Evolutionary conservation across 2,888 invertebrate genomes (phyloP), one percentile per base, ranked within the genome.

Genomic region (Phengaris alcon): DNA sequence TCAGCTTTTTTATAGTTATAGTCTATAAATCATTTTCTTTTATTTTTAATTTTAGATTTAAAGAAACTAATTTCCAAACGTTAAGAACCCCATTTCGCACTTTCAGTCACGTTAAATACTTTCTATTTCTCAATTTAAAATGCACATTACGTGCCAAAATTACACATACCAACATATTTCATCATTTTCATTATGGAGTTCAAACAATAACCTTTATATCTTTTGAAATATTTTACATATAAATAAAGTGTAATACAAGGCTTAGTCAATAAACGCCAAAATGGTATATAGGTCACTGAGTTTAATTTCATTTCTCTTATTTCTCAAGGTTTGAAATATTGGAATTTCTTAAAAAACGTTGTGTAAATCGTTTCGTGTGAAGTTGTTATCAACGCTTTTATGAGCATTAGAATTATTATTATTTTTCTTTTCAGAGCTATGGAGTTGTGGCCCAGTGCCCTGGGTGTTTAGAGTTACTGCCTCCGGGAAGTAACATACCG

Each of bases 201-300:
- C 85, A 75, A 82, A 81, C 12, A 72, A 12, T 87, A 83, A 86
- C 84, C 83, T 80, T 84, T 76, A 83, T 82, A 77, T 77, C 79
- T 90, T 90, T 89, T 86, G 89, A 85, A 90, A 90, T 81, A 78
- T 76, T 77, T 80, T 81, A 82, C 87, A 86, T 90, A 90, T 88
- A 90, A 85, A 86, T 81, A 81, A 82, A 80, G 80, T 81, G 79
- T 78, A 78, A 76, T 80, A 80, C 77, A 75, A 77, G 79, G 78
- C 77, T 81, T 80, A 77, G 81, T 85, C 85, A 88, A 81, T 85
- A 79, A 80, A 72, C 79, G 80, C 77, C 81, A 84, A 86, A 84
- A 90, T 90, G 90, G 83, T 79, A 81, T 82, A 81, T 77, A 80
- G 59, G 73, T 76, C 77, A 77, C 77, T 80, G 59, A 72, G 35